Conservation (phyloP, 2,797 vertebrate genomes). For the Pangasius larnaudii region DNA sequence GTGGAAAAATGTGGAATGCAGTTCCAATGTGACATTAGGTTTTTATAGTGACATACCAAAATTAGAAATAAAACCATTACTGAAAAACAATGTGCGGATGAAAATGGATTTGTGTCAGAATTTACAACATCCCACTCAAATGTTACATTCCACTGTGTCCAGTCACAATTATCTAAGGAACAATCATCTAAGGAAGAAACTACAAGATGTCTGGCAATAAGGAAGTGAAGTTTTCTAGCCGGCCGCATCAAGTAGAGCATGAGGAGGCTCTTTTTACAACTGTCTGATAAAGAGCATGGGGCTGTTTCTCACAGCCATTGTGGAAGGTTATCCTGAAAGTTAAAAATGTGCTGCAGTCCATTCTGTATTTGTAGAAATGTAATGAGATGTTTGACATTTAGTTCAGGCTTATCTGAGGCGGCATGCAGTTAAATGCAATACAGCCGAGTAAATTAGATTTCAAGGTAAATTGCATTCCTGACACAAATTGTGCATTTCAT, state of each 20-base stretch:
- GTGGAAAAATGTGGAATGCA: not conserved
- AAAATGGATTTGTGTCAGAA: not conserved
- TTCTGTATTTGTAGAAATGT: not conserved
- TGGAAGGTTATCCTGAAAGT: not conserved
- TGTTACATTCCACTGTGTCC: not conserved
- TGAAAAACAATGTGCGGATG: not conserved
- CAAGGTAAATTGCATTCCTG: not conserved
- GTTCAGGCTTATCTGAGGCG: constrained; percentile 5
- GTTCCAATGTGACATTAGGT: not conserved
- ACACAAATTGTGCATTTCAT: not conserved
- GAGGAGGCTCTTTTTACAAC: not conserved
- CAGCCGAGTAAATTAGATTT: not conserved
- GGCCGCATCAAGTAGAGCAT: not conserved
- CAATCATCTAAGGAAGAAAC: not conserved
- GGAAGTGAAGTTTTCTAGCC: not conserved
- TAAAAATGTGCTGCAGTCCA: not conserved
- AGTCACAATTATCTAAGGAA: not conserved
- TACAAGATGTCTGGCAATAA: not conserved
- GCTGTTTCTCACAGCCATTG: not conserved
- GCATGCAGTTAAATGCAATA: not conserved
- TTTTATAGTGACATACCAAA: not conserved
- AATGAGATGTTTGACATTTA: constrained; percentile 28
- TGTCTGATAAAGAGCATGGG: not conserved
- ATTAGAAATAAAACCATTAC: not conserved
- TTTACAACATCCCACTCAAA: not conserved